Conservation (phyloP, 2,888 invertebrate genomes). For the Pecten maximus region DNA sequence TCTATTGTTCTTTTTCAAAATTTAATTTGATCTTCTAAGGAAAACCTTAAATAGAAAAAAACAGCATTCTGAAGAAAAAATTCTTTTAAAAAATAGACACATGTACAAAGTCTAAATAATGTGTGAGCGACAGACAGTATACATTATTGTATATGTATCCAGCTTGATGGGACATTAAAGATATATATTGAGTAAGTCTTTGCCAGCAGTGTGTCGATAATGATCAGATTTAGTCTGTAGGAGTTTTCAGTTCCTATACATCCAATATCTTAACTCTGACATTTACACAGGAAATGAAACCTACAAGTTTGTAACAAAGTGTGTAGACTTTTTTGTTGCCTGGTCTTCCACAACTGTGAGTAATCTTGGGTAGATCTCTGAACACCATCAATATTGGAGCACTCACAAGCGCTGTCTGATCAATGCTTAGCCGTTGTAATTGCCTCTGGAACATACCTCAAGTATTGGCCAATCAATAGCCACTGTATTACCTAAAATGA, state of each 20-base stretch:
- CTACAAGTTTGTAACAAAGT: not conserved
- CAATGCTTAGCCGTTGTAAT: slow-evolving; percentile 3
- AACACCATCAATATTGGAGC: slow-evolving; percentile 8
- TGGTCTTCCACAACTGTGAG: not conserved
- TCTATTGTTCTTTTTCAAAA: too few species aligned
- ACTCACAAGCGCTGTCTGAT: not conserved
- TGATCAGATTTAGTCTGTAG: too few species aligned
- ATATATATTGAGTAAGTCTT: too few species aligned
- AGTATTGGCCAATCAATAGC: not conserved
- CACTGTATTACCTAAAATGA: not conserved
- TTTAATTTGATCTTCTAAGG: too few species aligned
- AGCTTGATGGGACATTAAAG: too few species aligned
- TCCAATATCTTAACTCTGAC: not conserved
- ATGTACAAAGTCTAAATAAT: too few species aligned
- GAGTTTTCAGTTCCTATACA: not conserved
- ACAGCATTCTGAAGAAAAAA: too few species aligned
- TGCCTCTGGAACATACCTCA: not conserved
- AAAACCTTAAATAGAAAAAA: too few species aligned
- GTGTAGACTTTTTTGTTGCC: not conserved
- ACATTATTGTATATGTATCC: too few species aligned
- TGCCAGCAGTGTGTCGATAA: too few species aligned
- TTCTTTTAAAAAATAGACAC: too few species aligned
- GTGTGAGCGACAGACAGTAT: too few species aligned
- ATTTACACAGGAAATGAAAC: slow-evolving; percentile 5
- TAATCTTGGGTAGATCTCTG: not conserved